These are phyloP conservation scores for Bradypodion ventrale DNA, from an alignment of 2,797 vertebrate genomes.

Conservation along the genomic window DNA sequence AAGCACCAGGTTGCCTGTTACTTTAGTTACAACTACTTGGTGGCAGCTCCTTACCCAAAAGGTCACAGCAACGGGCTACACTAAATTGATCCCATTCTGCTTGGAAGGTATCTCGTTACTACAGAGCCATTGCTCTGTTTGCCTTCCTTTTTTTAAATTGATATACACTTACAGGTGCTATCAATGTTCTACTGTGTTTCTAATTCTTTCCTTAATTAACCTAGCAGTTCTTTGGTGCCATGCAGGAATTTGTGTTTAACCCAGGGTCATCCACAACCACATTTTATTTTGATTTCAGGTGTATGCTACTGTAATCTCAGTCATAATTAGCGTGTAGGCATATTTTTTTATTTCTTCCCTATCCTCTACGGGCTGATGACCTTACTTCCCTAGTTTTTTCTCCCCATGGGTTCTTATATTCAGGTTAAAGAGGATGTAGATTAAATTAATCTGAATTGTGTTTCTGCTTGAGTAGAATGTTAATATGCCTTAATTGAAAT, in stretches of 20 bases:
- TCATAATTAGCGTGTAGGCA: neutral
- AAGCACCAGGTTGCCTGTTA: neutral
- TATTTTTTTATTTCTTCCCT: too few species aligned
- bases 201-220: neutral
- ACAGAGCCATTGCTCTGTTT: neutral
- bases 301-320: conserved; percentile 13
- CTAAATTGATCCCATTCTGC: neutral
- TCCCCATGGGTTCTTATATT: conserved; percentile 15
- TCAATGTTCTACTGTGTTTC: neutral
- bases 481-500: conserved; percentile 52
- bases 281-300: conserved; percentile 6
- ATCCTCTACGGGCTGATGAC: neutral
- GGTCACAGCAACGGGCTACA: neutral
- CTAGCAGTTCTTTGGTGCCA: neutral
- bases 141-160: neutral
- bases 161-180: neutral
- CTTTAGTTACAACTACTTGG: neutral
- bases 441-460: conserved; percentile 47
- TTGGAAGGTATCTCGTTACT: neutral
- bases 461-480: conserved; percentile 37
- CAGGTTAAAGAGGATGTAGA: conserved; percentile 35
- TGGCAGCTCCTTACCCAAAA: neutral
- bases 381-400: conserved; percentile 12
- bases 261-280: neutral
- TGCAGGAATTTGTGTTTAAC: neutral